A percentile compares a stretch with the other conserved stretches of the same genome.
Evolutionary conservation across 2,113 vertebrate genomes (phyloP).

Genomic region (Oophaga pumilio): DNA sequence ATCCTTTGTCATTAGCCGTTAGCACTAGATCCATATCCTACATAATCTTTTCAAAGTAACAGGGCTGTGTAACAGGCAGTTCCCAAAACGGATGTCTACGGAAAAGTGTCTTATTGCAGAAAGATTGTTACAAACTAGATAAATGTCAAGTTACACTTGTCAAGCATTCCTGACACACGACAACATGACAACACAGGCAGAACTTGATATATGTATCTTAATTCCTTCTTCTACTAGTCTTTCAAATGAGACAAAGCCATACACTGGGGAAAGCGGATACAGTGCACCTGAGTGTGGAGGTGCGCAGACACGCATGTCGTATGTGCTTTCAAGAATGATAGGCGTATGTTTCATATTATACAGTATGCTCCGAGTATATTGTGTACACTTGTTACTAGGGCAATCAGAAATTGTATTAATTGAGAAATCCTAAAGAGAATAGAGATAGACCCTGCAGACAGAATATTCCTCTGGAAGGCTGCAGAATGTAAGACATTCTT

Average conservation of each 20-base stretch:
- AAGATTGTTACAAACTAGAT: conserved; percentile 33
- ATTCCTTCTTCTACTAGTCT: background rate
- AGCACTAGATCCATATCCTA: conserved; percentile 46
- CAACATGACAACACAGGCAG: conserved; percentile 7
- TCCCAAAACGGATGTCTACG: conserved; percentile 35
- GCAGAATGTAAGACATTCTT: background rate
- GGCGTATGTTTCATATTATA: background rate
- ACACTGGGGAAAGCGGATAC: background rate
- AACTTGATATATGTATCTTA: background rate
- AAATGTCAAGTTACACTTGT: conserved; percentile 44
- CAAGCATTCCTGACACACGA: conserved; percentile 27
- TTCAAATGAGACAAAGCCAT: background rate
- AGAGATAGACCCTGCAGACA: background rate
- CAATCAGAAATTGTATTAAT: background rate
- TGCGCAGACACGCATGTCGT: background rate
- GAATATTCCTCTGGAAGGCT: background rate
- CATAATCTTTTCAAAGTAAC: conserved; percentile 55
- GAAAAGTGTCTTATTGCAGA: conserved; percentile 21
- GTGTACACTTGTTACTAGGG: background rate
- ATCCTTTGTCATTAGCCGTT: conserved; percentile 57
- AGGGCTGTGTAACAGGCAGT: conserved; percentile 22
- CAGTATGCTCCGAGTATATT: background rate
- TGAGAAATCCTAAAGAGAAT: background rate
- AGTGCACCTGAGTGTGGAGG: background rate
- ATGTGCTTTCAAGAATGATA: background rate